These are phyloP conservation scores for Synergus japonicus DNA, from an alignment of 2,888 invertebrate genomes.

Conservation along the genomic window DNA sequence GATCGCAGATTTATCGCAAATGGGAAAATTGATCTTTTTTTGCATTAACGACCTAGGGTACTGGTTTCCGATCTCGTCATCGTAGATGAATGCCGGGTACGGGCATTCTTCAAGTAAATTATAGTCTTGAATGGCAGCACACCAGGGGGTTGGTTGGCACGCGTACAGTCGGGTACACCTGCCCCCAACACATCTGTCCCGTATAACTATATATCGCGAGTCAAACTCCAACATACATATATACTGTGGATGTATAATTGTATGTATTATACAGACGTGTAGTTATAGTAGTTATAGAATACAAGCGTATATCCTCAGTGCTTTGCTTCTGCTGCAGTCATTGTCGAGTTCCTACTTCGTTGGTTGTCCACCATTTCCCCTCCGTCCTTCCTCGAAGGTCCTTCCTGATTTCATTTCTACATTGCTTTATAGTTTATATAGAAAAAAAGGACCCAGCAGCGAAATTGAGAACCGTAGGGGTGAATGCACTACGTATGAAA, in stretches of 20 bases:
- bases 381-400: constrained; percentile 39
- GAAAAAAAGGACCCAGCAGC: constrained; percentile 19
- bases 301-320: constrained; percentile 5
- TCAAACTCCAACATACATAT: constrained; percentile 63
- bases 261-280: too few relatives aligned
- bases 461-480: constrained; percentile 38
- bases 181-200: constrained; percentile 76
- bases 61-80: constrained; percentile 60
- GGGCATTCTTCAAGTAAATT: constrained; percentile 77
- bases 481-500: constrained; percentile 8
- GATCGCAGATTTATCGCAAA: background rate
- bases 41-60: constrained; percentile 38
- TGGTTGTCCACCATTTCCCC: constrained; percentile 40
- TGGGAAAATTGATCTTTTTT: constrained; percentile 28
- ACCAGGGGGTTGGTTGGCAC: constrained; percentile 77
- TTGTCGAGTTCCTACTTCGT: constrained; percentile 32
- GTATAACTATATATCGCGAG: constrained; percentile 65
- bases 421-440: constrained; percentile 38
- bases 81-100: constrained; percentile 67
- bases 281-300: background rate
- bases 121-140: constrained; percentile 77
- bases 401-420: constrained; percentile 35
- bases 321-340: constrained; percentile 7
- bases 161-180: constrained; percentile 74
- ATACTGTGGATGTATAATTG: too few relatives aligned